Evolutionary conservation across 2,113 vertebrate genomes (phyloP), one percentile per base, ranked within the genome.

Genomic region (Poeciliopsis turrubarensis): DNA sequence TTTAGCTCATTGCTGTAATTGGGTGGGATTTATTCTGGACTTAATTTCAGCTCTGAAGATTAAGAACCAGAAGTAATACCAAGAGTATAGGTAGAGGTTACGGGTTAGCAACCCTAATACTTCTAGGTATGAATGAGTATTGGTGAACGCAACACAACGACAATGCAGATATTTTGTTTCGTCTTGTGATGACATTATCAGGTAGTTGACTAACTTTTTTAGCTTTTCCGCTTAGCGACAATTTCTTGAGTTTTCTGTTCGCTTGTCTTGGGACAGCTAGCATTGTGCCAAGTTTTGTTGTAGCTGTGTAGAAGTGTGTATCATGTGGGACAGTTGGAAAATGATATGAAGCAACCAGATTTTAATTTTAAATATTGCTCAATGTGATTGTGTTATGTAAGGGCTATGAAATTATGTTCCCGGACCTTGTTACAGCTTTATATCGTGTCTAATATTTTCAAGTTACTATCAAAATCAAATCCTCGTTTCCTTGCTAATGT

Each of bases 1-100:
- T 72, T 67, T 60, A 27, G 31, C 26, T 62, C 13, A 68, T 77
- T 69, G 47, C 61, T 76, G 44, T n/a, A 73, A 8, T 75, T 69
- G 67, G 41, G 0, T 61, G 65, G 73, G 34, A 81, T 78, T 70
- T 60, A 76, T 13, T 70, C 26, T 63, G 65, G 13, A 37, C 66
- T 0, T 25, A 78, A 30, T 64, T 29, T 30, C 57, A 60, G 4
- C 7, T 83, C 39, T 25, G 44, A 3, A 12, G 31, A 47, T 68
- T 65, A 75, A 61, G 47, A 41, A 67, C 4, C 13, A 25, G 25
- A 65, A 1, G 62, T n/a, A 47, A 39, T 15, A 19, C 6, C 17
- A 71, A 17, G 14, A 44, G 41, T 44, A 39, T 31, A 3, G 22
- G 7, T 19, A 8, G 34, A 37, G 10, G 34, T 2, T 34, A 34